Percentiles rank a stretch among this genome's conserved stretches.
These are phyloP conservation scores for Eupeodes corollae DNA, from an alignment of 1,140 invertebrate genomes.

Conservation along the genomic window DNA sequence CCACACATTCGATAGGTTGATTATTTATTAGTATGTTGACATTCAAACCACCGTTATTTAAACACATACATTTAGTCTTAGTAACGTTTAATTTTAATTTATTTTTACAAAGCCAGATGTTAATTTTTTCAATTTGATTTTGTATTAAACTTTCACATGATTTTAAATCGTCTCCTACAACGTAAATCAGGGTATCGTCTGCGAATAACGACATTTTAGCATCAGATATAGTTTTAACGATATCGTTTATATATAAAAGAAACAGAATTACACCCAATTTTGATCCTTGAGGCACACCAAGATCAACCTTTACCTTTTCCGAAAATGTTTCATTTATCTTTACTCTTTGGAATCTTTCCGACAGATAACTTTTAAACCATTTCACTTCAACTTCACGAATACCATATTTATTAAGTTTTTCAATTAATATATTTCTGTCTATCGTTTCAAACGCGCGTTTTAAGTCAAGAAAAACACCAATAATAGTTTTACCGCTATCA, in stretches of 20 bases:
- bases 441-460: too few species aligned
- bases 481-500: too few species aligned
- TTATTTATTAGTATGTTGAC: neutral
- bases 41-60: constrained; percentile 1
- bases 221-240: neutral
- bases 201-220: neutral
- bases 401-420: too few species aligned
- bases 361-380: too few species aligned
- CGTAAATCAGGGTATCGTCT: neutral
- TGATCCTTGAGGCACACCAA: constrained; percentile 10
- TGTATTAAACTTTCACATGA: neutral
- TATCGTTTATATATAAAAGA: neutral
- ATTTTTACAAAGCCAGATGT: neutral
- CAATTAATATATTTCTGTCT: too few species aligned
- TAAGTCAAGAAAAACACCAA: too few species aligned
- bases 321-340: constrained; percentile 16
- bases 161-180: neutral
- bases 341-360: too few species aligned
- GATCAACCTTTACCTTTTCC: neutral
- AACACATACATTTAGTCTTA: constrained; percentile 13
- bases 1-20: constrained; percentile 2
- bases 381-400: too few species aligned
- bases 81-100: neutral
- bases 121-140: neutral
- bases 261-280: constrained; percentile 6